phyloP scores from a whole-genome alignment of 1,140 invertebrate species.

The Meloidogyne exigua region DNA sequence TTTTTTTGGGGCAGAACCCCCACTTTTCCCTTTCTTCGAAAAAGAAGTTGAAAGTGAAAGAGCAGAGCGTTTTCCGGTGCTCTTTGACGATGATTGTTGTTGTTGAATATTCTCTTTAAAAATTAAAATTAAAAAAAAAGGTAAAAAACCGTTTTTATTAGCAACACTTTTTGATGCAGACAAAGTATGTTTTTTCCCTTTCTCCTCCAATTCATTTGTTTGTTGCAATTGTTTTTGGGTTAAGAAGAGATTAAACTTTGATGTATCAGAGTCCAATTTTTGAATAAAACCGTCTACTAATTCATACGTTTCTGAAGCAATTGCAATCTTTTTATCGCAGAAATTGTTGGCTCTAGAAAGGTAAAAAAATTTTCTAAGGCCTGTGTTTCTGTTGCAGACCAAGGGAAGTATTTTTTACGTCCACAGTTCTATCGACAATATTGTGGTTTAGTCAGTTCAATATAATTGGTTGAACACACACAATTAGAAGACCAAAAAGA shows the following conservation, averaged over 20 bases:
- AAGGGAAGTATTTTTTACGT: too few relatives aligned
- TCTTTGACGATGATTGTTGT: neutral
- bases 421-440: too few relatives aligned
- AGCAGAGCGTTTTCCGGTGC: neutral
- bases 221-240: conserved; percentile 3
- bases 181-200: neutral
- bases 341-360: conserved; percentile 15
- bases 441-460: too few relatives aligned
- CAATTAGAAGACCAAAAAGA: too few relatives aligned
- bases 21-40: neutral
- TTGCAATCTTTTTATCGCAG: conserved; percentile 27
- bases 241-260: conserved; percentile 12
- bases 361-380: neutral
- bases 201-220: neutral
- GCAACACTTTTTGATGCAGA: neutral
- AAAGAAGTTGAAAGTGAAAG: neutral
- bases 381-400: too few relatives aligned
- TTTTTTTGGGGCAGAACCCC: neutral
- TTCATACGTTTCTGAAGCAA: conserved; percentile 30
- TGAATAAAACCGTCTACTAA: conserved; percentile 32
- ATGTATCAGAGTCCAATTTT: conserved; percentile 36
- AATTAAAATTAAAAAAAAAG: too few relatives aligned
- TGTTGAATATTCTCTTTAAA: neutral
- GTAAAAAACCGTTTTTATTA: neutral
- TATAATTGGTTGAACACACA: too few relatives aligned